Conservation (phyloP, 2,113 vertebrate genomes). For the Cettia cetti region DNA sequence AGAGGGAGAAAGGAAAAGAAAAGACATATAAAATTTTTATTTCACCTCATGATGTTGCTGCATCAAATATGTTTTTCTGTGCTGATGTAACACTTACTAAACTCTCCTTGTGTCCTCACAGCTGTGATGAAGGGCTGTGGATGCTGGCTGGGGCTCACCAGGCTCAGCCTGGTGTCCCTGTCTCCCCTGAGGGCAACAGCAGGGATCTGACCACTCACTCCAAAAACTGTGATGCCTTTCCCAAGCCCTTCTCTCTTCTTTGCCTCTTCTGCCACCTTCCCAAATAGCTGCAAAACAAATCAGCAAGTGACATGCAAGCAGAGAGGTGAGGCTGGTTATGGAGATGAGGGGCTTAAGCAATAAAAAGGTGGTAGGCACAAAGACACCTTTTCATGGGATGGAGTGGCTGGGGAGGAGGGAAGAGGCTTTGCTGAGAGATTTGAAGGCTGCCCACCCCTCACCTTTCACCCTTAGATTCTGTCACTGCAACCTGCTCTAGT, state of each 20-base stretch:
- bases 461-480: conserved; percentile 67
- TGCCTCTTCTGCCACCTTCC: neutral
- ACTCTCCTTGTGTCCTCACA: neutral
- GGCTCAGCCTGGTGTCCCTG: rapidly evolving
- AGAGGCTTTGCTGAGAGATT: conserved; percentile 74
- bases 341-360: neutral
- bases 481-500: neutral
- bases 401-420: conserved; percentile 71
- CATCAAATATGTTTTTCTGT: neutral
- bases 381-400: conserved; percentile 59
- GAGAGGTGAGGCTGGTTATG: neutral
- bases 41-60: neutral
- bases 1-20: neutral
- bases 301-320: neutral
- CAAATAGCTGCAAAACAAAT: neutral
- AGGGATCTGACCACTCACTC: neutral
- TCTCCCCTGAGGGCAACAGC: neutral
- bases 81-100: neutral
- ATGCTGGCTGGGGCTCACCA: neutral
- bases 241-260: neutral
- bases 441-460: conserved; percentile 74
- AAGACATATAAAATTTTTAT: neutral
- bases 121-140: neutral
- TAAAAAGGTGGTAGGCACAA: conserved; percentile 61
- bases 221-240: neutral